Percentiles rank a stretch among this genome's conserved stretches.
phyloP scores from a whole-genome alignment of 2,113 vertebrate species.

The Rhegmatorhina hoffmannsi region DNA sequence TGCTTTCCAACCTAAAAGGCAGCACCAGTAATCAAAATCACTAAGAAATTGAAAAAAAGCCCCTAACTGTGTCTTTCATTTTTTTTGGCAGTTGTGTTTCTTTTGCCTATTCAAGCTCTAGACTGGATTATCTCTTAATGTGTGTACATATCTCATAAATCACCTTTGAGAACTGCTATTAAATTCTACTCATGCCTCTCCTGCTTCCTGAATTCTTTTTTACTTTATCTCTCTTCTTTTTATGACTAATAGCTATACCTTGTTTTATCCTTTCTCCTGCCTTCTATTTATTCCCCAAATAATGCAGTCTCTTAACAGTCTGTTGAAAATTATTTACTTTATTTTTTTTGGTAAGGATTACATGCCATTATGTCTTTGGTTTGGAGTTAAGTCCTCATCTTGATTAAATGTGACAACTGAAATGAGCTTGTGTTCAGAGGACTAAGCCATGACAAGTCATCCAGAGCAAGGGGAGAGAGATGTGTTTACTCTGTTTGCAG shows the following conservation, averaged over 20 bases:
- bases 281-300: not conserved
- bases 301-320: not conserved
- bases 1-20: not conserved
- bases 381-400: slow-evolving; percentile 16
- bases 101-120: not conserved
- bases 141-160: not conserved
- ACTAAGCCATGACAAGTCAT: slow-evolving; percentile 3
- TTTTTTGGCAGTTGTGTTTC: not conserved
- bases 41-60: not conserved
- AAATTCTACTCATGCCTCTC: not conserved
- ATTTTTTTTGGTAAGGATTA: not conserved
- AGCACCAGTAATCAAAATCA: not conserved
- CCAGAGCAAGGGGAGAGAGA: not conserved
- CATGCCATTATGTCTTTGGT: not conserved
- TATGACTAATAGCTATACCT: not conserved
- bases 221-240: not conserved
- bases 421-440: slow-evolving; percentile 37
- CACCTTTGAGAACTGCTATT: not conserved
- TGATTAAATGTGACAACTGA: slow-evolving; percentile 50
- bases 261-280: not conserved
- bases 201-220: not conserved
- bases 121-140: not conserved
- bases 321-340: not conserved
- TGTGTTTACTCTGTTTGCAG: not conserved
- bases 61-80: not conserved